phyloP scores from a whole-genome alignment of 2,888 invertebrate species.

The Kuschelorhynchus macadamiae region DNA sequence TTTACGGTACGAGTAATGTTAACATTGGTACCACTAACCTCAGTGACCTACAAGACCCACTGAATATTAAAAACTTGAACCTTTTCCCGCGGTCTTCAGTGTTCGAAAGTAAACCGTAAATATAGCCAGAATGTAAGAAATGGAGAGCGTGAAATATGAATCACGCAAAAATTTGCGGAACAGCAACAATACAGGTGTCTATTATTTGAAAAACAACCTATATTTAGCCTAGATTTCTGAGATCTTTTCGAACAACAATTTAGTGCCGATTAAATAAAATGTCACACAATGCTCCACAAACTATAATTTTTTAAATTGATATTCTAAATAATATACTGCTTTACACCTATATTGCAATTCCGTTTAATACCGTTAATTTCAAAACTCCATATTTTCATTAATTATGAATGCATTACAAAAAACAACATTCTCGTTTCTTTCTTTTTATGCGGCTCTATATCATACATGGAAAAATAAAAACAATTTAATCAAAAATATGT shows the following conservation, averaged over 20 bases:
- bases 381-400: too few relatives aligned
- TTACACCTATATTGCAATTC: too few relatives aligned
- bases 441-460: too few relatives aligned
- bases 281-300: too few relatives aligned
- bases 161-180: slow-evolving; percentile 35
- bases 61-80: slow-evolving; percentile 37
- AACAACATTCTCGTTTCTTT: too few relatives aligned
- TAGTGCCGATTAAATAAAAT: too few relatives aligned
- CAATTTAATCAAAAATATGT: too few relatives aligned
- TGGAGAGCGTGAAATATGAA: slow-evolving; percentile 40
- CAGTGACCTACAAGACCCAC: slow-evolving; percentile 28
- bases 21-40: slow-evolving; percentile 42
- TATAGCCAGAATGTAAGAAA: slow-evolving; percentile 33
- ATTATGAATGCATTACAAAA: not conserved
- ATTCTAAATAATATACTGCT: too few relatives aligned
- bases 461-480: too few relatives aligned
- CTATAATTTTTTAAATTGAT: too few relatives aligned
- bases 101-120: slow-evolving; percentile 43
- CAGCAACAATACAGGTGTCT: slow-evolving; percentile 40
- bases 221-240: slow-evolving; percentile 36
- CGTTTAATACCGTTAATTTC: too few relatives aligned
- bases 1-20: slow-evolving; percentile 23
- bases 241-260: too few relatives aligned
- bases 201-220: slow-evolving; percentile 37
- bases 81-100: slow-evolving; percentile 35